Conservation (phyloP, 2,113 vertebrate species). For the Plecturocebus donacophilus region DNA sequence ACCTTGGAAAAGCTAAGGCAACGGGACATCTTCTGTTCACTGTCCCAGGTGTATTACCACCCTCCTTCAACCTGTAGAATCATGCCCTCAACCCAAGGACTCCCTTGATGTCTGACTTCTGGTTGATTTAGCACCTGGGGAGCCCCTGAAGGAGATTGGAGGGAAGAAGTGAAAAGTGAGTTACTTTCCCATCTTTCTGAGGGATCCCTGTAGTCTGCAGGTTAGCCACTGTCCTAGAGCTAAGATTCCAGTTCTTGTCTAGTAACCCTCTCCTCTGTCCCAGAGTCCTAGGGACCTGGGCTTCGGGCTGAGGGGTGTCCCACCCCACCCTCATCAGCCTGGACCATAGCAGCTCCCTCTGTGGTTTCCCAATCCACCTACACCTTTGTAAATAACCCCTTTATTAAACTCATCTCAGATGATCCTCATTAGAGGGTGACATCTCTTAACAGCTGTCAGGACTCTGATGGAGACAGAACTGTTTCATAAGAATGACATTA, state of each 20-base stretch:
- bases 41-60: accelerated
- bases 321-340: not conserved
- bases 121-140: not conserved
- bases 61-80: not conserved
- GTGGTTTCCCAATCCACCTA: too few species aligned
- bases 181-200: not conserved
- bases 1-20: not conserved
- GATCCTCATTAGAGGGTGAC: not conserved
- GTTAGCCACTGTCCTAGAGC: not conserved
- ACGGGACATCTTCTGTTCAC: accelerated
- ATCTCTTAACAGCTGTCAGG: not conserved
- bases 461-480: not conserved
- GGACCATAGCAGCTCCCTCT: accelerated
- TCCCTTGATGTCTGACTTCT: not conserved
- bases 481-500: not conserved
- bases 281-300: not conserved
- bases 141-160: not conserved
- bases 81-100: not conserved
- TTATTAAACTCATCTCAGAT: not conserved
- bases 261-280: not conserved
- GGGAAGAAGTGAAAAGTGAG: not conserved
- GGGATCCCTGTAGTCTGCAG: not conserved
- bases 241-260: not conserved
- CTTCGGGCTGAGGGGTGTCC: not conserved
- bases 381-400: not conserved